Conservation (phyloP, 2,888 invertebrate genomes). For the Cosmia pyralina region DNA sequence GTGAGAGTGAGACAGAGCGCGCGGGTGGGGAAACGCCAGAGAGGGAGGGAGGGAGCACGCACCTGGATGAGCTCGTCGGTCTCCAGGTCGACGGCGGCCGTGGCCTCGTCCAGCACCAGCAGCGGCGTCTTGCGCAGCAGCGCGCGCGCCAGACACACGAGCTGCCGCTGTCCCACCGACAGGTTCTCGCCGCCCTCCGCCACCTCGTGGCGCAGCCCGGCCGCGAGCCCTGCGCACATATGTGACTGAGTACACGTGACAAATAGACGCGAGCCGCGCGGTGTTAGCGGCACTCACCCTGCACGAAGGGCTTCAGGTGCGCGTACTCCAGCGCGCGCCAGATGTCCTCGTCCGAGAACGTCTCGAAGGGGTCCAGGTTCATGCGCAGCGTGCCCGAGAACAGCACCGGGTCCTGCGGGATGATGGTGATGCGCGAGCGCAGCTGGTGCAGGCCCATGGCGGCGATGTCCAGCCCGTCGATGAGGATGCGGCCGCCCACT, state of each 20-base stretch:
- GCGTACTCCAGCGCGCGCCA: constrained; percentile 97
- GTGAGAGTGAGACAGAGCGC: not conserved
- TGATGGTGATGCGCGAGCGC: constrained; percentile 95
- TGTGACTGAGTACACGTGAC: not conserved
- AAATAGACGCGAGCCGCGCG: not conserved
- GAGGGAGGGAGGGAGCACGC: not conserved
- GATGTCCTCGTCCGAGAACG: constrained; percentile 94
- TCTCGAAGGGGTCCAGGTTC: constrained; percentile 97
- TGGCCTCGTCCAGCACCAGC: constrained; percentile 96
- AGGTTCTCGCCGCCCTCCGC: constrained; percentile 98
- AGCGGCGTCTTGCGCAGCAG: constrained; percentile 96
- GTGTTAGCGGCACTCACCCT: constrained; percentile 82
- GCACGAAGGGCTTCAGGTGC: constrained; percentile 96
- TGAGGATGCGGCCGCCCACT: constrained; percentile 94
- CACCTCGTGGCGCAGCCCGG: constrained; percentile 95
- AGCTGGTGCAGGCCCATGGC: constrained; percentile 96
- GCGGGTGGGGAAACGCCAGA: not conserved
- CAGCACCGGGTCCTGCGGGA: constrained; percentile 97
- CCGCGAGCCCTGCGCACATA: constrained; percentile 89
- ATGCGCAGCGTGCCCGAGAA: constrained; percentile 97
- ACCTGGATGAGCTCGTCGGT: constrained; percentile 96
- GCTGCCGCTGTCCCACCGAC: constrained; percentile 96
- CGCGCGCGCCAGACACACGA: constrained; percentile 96
- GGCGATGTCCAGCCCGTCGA: constrained; percentile 95
- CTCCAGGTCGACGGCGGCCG: constrained; percentile 97